A percentile compares a stretch with the other conserved stretches of the same genome.
Conservation (phyloP, 2,113 vertebrate genomes). For the Epinephelus moara region DNA sequence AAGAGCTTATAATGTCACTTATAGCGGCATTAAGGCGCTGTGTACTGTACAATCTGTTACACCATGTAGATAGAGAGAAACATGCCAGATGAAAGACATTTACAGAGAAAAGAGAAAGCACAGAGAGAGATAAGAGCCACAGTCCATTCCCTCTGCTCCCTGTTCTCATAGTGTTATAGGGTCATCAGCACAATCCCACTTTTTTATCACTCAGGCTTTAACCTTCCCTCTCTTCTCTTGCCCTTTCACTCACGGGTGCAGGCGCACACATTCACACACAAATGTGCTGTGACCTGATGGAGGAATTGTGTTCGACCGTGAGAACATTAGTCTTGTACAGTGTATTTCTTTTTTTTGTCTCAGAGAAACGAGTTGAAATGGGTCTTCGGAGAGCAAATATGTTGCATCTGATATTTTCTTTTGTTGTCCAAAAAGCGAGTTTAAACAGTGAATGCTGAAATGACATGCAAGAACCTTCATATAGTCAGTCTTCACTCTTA, state of each 20-base stretch:
- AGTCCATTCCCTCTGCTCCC: neutral
- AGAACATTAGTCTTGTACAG: constrained; percentile 47
- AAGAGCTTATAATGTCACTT: neutral
- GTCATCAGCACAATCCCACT: constrained; percentile 29
- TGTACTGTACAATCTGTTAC: neutral
- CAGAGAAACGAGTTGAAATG: constrained; percentile 22
- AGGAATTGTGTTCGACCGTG: constrained; percentile 60
- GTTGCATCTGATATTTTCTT: constrained; percentile 27
- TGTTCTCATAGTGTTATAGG: constrained; percentile 1
- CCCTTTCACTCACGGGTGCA: constrained; percentile 28
- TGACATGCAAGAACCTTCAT: constrained; percentile 1
- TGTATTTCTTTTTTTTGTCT: neutral
- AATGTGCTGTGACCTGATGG: constrained; percentile 57
- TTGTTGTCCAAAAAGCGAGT: neutral
- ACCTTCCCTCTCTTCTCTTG: neutral
- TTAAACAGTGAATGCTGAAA: neutral
- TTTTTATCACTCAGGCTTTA: constrained; percentile 26
- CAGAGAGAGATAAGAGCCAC: constrained; percentile 1
- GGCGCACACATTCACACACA: constrained; percentile 24
- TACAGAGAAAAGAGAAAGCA: neutral
- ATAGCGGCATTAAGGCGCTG: neutral
- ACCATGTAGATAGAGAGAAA: neutral
- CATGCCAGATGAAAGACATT: constrained; percentile 9
- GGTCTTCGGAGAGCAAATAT: constrained; percentile 7
- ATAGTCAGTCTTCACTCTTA: neutral